phyloP scores from a whole-genome alignment of 2,888 invertebrate genomes.

The Eurytoma adleriae region DNA sequence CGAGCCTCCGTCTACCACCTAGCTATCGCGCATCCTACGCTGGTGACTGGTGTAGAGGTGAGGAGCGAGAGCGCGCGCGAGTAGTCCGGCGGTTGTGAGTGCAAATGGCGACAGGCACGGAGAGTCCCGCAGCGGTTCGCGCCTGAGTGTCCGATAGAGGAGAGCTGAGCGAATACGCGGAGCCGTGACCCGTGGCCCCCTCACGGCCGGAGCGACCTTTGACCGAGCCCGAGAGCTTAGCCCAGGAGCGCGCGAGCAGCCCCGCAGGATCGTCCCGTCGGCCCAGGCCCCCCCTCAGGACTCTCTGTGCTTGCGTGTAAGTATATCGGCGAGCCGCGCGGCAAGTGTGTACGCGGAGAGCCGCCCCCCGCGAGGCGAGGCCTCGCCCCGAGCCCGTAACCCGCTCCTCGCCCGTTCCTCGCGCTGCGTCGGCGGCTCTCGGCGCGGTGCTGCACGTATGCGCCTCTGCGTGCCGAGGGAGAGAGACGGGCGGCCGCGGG shows the following conservation, averaged over 20 bases:
- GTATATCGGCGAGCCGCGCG: neutral
- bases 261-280: neutral
- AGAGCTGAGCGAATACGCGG: neutral
- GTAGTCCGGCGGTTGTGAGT: conserved; percentile 60
- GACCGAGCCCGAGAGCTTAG: neutral
- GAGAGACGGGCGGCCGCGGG: no score
- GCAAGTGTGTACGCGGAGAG: neutral
- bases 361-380: no score
- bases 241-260: neutral
- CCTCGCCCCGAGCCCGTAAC: no score
- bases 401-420: no score
- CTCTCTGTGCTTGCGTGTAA: neutral
- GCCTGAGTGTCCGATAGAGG: conserved; percentile 14
- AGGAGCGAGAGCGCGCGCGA: conserved; percentile 22
- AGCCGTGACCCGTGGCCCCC: neutral
- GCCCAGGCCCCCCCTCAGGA: neutral
- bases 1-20: neutral
- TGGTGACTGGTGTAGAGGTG: neutral
- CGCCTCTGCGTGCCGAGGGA: no score
- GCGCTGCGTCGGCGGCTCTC: no score
- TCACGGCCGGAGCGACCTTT: neutral
- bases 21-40: neutral
- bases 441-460: no score
- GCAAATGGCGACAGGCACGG: conserved; percentile 75
- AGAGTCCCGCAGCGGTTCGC: conserved; percentile 71